These are phyloP conservation scores for Ispidina picta DNA, from an alignment of 2,797 vertebrate genomes.

Conservation along the genomic window DNA sequence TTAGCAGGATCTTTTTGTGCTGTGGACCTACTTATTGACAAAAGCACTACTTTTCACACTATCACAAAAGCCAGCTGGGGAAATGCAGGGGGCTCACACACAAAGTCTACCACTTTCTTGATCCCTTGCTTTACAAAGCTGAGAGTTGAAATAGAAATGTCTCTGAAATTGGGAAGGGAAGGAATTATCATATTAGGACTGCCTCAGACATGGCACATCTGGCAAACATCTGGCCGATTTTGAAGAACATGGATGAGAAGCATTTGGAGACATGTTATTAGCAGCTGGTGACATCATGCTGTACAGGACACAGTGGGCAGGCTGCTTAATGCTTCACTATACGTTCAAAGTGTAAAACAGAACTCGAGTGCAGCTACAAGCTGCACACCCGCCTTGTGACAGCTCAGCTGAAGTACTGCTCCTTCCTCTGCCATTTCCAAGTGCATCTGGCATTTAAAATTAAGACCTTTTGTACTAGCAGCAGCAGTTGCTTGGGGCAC, in stretches of 20 bases:
- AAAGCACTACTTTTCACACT: background rate
- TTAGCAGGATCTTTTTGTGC: background rate
- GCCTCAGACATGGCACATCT: background rate
- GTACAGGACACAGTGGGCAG: background rate
- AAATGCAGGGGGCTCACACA: background rate
- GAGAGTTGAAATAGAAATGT: background rate
- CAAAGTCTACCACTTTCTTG: background rate
- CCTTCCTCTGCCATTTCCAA: background rate
- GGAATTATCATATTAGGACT: background rate
- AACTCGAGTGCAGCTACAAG: background rate
- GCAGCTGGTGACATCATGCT: slow-evolving; percentile 31
- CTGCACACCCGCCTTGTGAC: accelerated
- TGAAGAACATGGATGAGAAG: background rate
- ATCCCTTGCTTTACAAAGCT: background rate
- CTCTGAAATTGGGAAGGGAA: background rate
- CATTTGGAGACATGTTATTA: background rate
- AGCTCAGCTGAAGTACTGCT: background rate
- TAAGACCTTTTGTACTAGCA: background rate
- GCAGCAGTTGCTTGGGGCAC: background rate
- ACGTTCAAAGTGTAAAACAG: background rate
- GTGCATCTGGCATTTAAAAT: background rate
- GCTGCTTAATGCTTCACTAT: background rate
- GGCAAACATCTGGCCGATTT: slow-evolving; percentile 6
- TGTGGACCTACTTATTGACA: background rate
- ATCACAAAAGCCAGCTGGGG: background rate